Base-by-base conservation (phyloP, 2,113 vertebrate genomes). In the Deroptyus accipitrinus region DNA sequence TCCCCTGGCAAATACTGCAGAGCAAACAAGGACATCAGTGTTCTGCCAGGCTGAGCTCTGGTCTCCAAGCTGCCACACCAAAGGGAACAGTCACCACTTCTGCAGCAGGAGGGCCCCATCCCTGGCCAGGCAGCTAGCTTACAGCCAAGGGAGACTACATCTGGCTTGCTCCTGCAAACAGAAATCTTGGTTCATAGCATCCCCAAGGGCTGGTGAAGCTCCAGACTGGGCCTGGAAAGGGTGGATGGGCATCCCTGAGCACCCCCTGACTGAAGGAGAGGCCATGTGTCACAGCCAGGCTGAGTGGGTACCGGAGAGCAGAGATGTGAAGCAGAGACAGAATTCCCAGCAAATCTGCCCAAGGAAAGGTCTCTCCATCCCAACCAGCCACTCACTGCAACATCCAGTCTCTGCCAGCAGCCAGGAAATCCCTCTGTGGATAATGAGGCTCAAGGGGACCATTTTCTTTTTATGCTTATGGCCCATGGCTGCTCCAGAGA, bases 1-100 rank as follows among this genome's bases (percentile, higher is more conserved):
- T 55, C 52, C 67, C 88, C 90, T 75, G 59, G 82, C 24, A 96
- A 94, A 94, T 51, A 72, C 66, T 48, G 73, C 75, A 88, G 83
- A 80, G 63, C 88, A 94, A 96, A 93, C 90, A 86, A 66, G 75
- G 86, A 18, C 95, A 96, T 41, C 79, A 12, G 0, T 28, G 85
- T 13, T 85, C 88, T 77, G 67, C 67, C 59, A 74, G 67, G 18
- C 86, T 77, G 49, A 88, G 83, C 70, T 25, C 80, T 85, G 52
- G 7, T 67, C 72, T 62, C 92, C 1, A 30, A 25, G 59, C 49
- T 80, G 75, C 75, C 48, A 59, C 88, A 70, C 75, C 75, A 76
- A 82, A 94, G 23, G 39, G 48, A 91, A 35, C 78, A 87, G 72
- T 48, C 35, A 25, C 13, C 39, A 37, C 7, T 63, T 75, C 42